Percentiles rank a stretch among this genome's conserved stretches.
These are phyloP conservation scores for Hystrix cristata DNA, from an alignment of 2,113 vertebrate species.

Conservation along the genomic window DNA sequence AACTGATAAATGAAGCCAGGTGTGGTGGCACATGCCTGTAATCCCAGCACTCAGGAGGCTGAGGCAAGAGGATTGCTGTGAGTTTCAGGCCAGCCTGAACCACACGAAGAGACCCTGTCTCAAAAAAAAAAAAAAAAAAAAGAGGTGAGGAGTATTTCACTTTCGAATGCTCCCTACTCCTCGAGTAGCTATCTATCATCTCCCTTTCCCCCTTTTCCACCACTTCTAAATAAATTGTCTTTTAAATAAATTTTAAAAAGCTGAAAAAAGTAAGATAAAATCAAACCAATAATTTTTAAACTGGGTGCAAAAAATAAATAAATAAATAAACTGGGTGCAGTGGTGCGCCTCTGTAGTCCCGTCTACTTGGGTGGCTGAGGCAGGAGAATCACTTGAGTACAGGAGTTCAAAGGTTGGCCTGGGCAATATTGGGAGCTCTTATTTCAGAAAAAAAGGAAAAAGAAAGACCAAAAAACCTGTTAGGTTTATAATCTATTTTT, in stretches of 20 bases:
- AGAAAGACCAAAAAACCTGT: neutral
- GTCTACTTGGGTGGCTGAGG: too few relatives aligned
- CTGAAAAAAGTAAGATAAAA: neutral
- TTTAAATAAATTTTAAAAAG: neutral
- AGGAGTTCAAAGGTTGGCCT: neutral
- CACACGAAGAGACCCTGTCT: neutral
- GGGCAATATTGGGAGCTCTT: neutral
- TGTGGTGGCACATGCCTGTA: neutral
- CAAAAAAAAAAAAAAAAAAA: neutral
- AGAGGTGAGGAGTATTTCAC: too few relatives aligned
- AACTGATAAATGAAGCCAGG: neutral
- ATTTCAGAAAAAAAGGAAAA: neutral
- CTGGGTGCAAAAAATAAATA: neutral
- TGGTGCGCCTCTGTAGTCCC: neutral
- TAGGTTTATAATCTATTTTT: neutral
- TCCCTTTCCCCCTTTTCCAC: too few relatives aligned
- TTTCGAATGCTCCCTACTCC: too few relatives aligned
- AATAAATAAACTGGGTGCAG: neutral
- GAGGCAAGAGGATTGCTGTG: neutral
- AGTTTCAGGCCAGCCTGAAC: too few relatives aligned
- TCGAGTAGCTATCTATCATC: too few relatives aligned
- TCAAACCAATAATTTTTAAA: neutral
- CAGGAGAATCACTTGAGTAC: neutral
- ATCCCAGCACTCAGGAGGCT: neutral
- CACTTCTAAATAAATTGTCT: too few relatives aligned